phyloP scores from a whole-genome alignment of 2,113 vertebrate species.

The Lates calcarifer region DNA sequence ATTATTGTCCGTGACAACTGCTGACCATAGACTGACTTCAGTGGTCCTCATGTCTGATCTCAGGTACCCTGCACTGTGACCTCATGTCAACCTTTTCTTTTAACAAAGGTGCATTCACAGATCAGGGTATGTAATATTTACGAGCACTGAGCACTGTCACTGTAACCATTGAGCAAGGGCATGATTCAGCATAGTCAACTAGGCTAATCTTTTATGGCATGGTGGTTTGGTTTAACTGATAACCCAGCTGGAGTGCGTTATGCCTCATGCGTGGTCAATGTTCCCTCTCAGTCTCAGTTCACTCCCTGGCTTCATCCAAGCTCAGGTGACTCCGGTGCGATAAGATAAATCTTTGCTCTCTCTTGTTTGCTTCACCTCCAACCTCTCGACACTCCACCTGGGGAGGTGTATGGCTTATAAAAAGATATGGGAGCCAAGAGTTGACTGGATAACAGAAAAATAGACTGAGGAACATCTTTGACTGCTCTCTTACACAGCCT shows the following conservation, averaged over 20 bases:
- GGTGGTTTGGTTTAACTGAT: constrained; percentile 70
- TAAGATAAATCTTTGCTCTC: constrained; percentile 59
- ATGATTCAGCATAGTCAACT: constrained; percentile 56
- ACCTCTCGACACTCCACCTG: constrained; percentile 41
- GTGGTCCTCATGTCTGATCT: background rate
- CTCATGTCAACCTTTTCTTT: background rate
- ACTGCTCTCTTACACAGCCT: background rate
- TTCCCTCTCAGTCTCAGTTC: background rate
- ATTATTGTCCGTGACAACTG: constrained; percentile 9
- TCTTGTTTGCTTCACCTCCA: constrained; percentile 55
- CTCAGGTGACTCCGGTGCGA: constrained; percentile 38
- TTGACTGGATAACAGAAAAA: constrained; percentile 20
- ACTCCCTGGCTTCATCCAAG: constrained; percentile 14
- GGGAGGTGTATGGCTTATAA: constrained; percentile 34
- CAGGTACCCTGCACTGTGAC: constrained; percentile 5
- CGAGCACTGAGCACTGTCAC: background rate
- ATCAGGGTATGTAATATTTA: background rate
- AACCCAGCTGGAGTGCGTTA: constrained; percentile 33
- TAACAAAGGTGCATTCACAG: constrained; percentile 21
- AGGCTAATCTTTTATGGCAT: constrained; percentile 71
- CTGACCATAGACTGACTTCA: constrained; percentile 1
- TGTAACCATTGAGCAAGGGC: constrained; percentile 29
- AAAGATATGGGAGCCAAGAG: constrained; percentile 3
- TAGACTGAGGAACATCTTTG: background rate
- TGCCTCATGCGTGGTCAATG: background rate